Base-by-base conservation (phyloP, 2,888 invertebrate genomes). In the Resseliella maxima region DNA sequence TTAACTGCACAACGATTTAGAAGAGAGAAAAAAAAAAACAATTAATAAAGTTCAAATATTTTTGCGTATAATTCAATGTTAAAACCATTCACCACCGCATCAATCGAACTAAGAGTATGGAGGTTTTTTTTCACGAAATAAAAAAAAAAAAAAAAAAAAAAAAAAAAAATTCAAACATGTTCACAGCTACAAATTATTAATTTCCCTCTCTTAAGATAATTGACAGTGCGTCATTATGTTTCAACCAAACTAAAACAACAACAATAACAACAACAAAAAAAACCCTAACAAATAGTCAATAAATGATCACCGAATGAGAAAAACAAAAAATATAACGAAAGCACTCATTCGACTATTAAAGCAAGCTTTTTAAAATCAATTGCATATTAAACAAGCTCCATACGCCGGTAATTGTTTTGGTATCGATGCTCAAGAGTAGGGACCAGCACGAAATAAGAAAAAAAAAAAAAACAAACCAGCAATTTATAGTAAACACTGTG, bases 41-140 rank as follows among this genome's bases (percentile, higher is more conserved):
- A 24, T 27, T 59, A 27, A 27, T 24, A 8, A 5, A 27, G 6
- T 5, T 35, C n/a, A 83, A 38, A 21, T 1, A 8, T 3, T 83
- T 38, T n/a, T n/a, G n/a, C n/a, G n/a, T n/a, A 83, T 83, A 38
- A 83, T 83, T 83, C 83, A 83, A 83, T 83, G 83, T 38, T 83
- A 38, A 38, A 38, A n/a, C 81, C 83, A 83, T 38, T 83, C 83
- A 83, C 83, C 38, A 38, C 38, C 21, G 12, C 83, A 83, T 2
- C 35, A 36, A 72, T n/a, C n/a, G 72, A 72, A 31, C n/a, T 72
- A 72, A 83, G n/a, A 5, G 12, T 38, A 38, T 24, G 38, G 38
- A 38, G 83, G 83, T 83, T 83, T 38, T n/a, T n/a, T n/a, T n/a
- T n/a, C n/a, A n/a, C n/a, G 54, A 21, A n/a, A 21, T 10, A 54